A percentile compares a stretch with the other conserved stretches of the same genome.
Evolutionary conservation across 2,888 invertebrate species (phyloP).

Genomic region (Platynereis dumerilii): DNA sequence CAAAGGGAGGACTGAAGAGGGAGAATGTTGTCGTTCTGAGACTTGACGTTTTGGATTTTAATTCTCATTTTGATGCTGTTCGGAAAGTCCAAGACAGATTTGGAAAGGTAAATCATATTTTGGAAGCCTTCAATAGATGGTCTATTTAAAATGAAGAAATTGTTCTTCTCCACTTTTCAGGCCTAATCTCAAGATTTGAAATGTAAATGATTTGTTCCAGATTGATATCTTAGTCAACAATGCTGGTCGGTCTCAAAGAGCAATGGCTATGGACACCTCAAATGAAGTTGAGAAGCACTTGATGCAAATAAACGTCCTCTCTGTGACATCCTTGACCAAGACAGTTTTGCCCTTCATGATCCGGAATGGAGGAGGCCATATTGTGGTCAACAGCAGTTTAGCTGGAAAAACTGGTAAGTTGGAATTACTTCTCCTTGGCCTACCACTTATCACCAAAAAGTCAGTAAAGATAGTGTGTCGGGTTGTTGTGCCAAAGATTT

Average conservation of each 20-base stretch:
- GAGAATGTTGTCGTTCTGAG: conserved; percentile 74
- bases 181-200: no score
- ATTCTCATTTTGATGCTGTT: conserved; percentile 71
- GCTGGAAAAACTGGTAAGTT: conserved; percentile 72
- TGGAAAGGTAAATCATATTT: conserved; percentile 63
- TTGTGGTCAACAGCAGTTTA: conserved; percentile 78
- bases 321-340: conserved; percentile 74
- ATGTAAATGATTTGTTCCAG: no score
- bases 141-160: no score
- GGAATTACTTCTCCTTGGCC: background rate
- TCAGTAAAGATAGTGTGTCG: no score
- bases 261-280: conserved; percentile 75
- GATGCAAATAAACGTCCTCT: conserved; percentile 80
- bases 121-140: no score
- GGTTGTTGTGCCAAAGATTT: no score
- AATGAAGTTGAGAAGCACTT: conserved; percentile 75
- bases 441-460: no score
- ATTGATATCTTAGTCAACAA: conserved; percentile 82
- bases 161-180: no score
- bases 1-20: conserved; percentile 44
- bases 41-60: conserved; percentile 72
- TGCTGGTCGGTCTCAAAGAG: conserved; percentile 81
- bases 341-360: conserved; percentile 71
- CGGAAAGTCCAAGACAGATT: conserved; percentile 73
- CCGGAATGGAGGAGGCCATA: conserved; percentile 69